phyloP scores from a whole-genome alignment of 2,113 vertebrate species.

The Microtus montanus region DNA sequence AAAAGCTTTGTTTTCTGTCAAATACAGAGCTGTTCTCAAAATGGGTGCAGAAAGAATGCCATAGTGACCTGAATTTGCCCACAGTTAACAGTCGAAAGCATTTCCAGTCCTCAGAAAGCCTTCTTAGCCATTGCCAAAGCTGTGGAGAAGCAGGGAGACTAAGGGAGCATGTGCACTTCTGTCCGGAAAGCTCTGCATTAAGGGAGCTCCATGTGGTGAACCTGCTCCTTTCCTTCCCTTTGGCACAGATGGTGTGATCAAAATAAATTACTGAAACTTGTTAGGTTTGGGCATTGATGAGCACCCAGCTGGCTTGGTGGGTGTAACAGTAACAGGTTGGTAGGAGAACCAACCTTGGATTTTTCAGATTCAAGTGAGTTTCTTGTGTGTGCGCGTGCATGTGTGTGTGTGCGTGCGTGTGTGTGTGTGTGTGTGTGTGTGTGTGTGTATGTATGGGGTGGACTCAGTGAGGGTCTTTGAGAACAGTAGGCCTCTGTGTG shows the following conservation, averaged over 20 bases:
- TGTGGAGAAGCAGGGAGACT: background rate
- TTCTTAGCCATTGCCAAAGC: constrained; percentile 19
- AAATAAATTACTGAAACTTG: background rate
- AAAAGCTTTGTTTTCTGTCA: background rate
- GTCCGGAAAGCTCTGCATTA: constrained; percentile 62
- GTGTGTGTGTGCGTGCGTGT: background rate
- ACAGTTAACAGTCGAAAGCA: constrained; percentile 46
- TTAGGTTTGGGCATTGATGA: background rate
- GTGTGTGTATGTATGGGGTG: no score
- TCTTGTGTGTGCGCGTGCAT: background rate
- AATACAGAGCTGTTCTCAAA: background rate
- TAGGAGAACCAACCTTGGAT: background rate
- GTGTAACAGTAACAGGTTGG: background rate
- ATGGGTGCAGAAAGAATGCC: background rate
- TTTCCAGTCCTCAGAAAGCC: constrained; percentile 59
- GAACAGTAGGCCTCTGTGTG: no score
- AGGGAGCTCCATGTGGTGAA: constrained; percentile 45
- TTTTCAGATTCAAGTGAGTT: constrained; percentile 39
- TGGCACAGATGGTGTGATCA: background rate
- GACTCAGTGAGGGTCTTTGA: no score
- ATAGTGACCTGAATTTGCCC: background rate
- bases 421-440: no score
- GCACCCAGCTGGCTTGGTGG: background rate
- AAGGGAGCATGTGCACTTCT: constrained; percentile 65
- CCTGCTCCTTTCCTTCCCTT: background rate